These are phyloP conservation scores for Pangasius mekongensis DNA, from an alignment of 2,797 vertebrate species.

Conservation along the genomic window DNA sequence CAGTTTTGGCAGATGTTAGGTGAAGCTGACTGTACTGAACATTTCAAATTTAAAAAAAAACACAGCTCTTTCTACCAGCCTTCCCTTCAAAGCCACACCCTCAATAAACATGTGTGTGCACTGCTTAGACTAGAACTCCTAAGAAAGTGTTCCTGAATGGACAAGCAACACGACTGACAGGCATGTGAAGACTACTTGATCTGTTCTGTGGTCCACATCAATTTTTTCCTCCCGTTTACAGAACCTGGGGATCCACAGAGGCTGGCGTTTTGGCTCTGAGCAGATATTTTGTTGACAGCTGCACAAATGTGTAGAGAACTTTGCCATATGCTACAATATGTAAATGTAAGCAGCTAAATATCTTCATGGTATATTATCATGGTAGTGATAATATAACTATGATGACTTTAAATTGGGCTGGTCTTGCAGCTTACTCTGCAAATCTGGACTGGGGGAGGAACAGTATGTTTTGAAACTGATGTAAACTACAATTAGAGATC, in stretches of 20 bases:
- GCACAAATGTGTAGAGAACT: neutral
- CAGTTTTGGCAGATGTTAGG: neutral
- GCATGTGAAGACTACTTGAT: neutral
- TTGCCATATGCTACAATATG: neutral
- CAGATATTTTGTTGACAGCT: neutral
- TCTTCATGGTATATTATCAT: neutral
- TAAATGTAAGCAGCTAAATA: neutral
- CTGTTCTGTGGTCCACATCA: neutral
- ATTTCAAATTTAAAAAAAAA: neutral
- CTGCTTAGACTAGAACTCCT: neutral
- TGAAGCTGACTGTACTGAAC: neutral
- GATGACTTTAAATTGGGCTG: neutral
- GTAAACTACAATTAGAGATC: neutral
- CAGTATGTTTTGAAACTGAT: neutral
- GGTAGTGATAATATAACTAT: neutral
- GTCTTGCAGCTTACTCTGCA: neutral
- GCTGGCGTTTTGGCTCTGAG: neutral
- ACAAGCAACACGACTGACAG: neutral
- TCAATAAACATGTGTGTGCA: neutral
- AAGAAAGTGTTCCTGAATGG: neutral
- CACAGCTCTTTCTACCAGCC: neutral
- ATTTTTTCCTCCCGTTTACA: neutral
- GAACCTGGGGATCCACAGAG: neutral
- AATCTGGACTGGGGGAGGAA: neutral
- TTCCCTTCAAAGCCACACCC: neutral